Evolutionary conservation across 1,140 invertebrate species (phyloP).

Genomic region (Polypedilum pembai): DNA sequence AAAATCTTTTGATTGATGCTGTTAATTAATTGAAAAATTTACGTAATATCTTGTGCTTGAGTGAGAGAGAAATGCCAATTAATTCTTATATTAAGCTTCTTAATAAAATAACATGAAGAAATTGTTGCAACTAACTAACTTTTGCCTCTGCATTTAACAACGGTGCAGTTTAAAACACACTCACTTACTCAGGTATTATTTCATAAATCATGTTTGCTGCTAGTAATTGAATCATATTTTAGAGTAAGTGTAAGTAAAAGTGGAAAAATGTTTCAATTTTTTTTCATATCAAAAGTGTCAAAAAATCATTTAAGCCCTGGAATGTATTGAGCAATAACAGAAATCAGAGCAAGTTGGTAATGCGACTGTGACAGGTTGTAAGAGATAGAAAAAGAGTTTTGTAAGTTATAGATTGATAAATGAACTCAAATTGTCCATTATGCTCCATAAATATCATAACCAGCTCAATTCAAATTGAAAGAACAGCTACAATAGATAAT

Average conservation of each 20-base stretch:
- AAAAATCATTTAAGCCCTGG: no score
- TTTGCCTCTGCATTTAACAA: no score
- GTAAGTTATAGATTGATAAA: slow-evolving; percentile 3
- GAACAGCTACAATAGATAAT: not conserved
- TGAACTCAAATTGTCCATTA: not conserved
- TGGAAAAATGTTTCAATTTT: no score
- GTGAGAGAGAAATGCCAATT: not conserved
- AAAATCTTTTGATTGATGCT: slow-evolving; percentile 13
- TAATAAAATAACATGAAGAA: not conserved
- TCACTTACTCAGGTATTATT: not conserved
- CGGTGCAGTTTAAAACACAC: no score
- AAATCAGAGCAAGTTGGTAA: no score
- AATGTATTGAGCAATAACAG: no score
- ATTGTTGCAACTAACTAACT: no score
- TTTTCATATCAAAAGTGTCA: no score
- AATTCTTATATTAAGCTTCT: not conserved
- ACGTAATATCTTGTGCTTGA: not conserved
- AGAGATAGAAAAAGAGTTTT: not conserved
- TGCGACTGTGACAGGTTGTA: no score
- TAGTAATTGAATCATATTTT: no score
- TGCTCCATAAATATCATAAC: not conserved
- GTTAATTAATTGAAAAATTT: not conserved
- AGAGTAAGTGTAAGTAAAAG: no score
- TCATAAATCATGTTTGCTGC: not conserved
- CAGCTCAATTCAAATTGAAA: not conserved